Conservation (phyloP, 2,113 vertebrate genomes). For the Paradoxurus hermaphroditus region DNA sequence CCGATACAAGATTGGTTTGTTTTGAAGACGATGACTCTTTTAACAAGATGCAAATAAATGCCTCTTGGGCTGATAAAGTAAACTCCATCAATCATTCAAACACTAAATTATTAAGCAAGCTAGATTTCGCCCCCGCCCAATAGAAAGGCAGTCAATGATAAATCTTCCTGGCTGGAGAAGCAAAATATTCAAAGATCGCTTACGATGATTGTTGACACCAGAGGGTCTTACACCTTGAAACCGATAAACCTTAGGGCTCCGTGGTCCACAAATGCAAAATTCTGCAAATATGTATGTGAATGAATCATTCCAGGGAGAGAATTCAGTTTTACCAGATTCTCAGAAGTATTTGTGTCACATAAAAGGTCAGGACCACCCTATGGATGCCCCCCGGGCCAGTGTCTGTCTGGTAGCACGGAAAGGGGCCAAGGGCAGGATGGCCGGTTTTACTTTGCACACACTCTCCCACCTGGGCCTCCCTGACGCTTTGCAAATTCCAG, state of each 20-base stretch:
- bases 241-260: not conserved
- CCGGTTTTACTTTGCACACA: not conserved
- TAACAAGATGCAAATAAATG: not conserved
- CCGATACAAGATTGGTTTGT: not conserved
- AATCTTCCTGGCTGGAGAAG: not conserved
- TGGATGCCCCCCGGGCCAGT: not conserved
- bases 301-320: not conserved
- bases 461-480: not conserved
- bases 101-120: not conserved
- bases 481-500: not conserved
- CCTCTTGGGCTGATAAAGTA: not conserved
- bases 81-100: not conserved
- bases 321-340: not conserved
- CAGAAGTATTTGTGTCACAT: not conserved
- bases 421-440: not conserved
- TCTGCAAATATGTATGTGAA: not conserved
- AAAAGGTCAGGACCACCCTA: not conserved
- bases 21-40: not conserved
- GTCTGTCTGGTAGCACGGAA: not conserved
- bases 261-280: not conserved
- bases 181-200: not conserved
- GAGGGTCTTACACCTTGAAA: not conserved
- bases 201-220: not conserved
- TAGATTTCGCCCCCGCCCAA: not conserved
- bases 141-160: not conserved